phyloP scores from a whole-genome alignment of 2,797 vertebrate genomes.

The Diplodus sargus region DNA sequence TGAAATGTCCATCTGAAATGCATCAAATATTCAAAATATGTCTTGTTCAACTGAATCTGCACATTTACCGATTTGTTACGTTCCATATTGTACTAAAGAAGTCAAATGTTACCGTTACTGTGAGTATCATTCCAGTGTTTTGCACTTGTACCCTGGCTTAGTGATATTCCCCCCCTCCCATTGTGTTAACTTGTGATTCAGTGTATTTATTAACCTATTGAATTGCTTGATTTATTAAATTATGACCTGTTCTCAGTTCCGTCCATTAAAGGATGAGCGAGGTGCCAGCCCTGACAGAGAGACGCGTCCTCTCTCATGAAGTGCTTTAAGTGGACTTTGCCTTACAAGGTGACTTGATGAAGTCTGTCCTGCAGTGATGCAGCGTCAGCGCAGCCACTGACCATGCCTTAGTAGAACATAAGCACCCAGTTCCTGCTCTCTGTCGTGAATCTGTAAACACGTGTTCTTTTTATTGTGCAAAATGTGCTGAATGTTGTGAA shows the following conservation, averaged over 20 bases:
- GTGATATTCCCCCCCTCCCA: neutral
- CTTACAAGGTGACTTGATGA: slow-evolving; percentile 36
- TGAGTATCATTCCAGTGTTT: slow-evolving; percentile 26
- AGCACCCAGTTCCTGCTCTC: neutral
- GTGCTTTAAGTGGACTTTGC: slow-evolving; percentile 33
- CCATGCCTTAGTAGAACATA: slow-evolving; percentile 32
- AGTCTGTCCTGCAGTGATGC: slow-evolving; percentile 9
- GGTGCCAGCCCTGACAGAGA: slow-evolving; percentile 7
- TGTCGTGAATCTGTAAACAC: neutral
- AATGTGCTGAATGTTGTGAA: slow-evolving; percentile 16
- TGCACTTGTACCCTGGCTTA: slow-evolving; percentile 34
- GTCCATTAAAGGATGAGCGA: neutral
- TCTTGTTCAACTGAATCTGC: neutral
- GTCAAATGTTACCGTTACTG: neutral
- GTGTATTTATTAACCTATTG: slow-evolving; percentile 63
- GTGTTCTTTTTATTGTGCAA: neutral
- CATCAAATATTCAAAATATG: neutral
- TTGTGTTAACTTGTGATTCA: slow-evolving; percentile 8
- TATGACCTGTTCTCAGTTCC: slow-evolving; percentile 5
- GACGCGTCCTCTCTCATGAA: neutral
- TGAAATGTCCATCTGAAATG: neutral
- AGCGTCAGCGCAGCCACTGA: slow-evolving; percentile 4
- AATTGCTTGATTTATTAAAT: slow-evolving; percentile 39
- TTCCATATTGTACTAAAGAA: slow-evolving; percentile 2
- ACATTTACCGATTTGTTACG: slow-evolving; percentile 1